Base-by-base conservation (phyloP, 2,797 vertebrate genomes). In the Telmatherina bonti region DNA sequence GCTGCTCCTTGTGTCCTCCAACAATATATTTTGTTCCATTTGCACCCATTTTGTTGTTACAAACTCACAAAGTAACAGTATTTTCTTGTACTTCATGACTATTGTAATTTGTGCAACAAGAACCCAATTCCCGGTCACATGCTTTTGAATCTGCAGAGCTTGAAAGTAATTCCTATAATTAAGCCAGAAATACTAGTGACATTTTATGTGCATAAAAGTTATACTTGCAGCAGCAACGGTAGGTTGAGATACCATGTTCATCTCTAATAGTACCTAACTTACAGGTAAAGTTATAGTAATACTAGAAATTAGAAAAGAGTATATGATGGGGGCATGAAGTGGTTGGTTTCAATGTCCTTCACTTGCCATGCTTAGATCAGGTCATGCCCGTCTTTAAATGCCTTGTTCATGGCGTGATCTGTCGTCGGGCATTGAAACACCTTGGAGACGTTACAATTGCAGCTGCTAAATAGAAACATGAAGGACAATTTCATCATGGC, bases 41-140 rank as follows among this genome's bases (percentile, higher is more conserved):
- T 10, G 16, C 12, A 18, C 56, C 5, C 53, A 49, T 70, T 61
- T 52, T 64, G 54, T 64, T 65, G 58, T 51, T 26, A 70, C 51
- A 62, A 63, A 67, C 67, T 45, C 20, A 52, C 22, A 26, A 16
- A 8, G 27, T n/a, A 36, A 58, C 63, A 59, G 27, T n/a, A 57
- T 61, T 56, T 68, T 36, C 30, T 55, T 22, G 4, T 43, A 63
- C 22, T 35, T 54, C 24, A 24, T 9, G 24, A 49, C 12, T 13
- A 41, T 6, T 41, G 7, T 31, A 53, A 20, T 64, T 20, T 52
- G 49, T 26, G 12, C 12, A 12, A 15, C 11, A 51, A 2, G 31
- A 63, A 52, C 47, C n/a, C 22, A 26, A 6, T 15, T 22, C n/a
- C 52, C 12, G 9, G 0, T 53, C 24, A 22, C 9, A 52, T 53